A percentile compares a stretch with the other conserved stretches of the same genome.
These are phyloP conservation scores for Xestobium rufovillosum DNA, from an alignment of 2,888 invertebrate species.

Conservation along the genomic window DNA sequence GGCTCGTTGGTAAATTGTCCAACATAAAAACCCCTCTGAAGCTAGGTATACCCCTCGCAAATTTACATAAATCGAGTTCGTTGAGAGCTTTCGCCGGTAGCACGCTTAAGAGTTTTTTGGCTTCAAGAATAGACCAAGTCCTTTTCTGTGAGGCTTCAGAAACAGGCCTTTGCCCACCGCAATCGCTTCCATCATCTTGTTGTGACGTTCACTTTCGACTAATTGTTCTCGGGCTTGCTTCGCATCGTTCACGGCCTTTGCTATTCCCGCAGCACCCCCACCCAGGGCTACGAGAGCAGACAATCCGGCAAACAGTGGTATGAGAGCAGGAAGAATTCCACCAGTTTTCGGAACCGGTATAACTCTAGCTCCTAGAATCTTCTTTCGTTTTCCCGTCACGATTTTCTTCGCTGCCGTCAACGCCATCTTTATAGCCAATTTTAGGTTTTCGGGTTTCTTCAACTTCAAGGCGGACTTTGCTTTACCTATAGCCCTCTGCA, in stretches of 20 bases:
- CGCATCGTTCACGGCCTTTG: conserved; percentile 33
- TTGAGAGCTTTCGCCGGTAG: conserved; percentile 29
- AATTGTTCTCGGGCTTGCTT: conserved; percentile 31
- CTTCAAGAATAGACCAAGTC: conserved; percentile 21
- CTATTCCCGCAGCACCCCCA: conserved; percentile 35
- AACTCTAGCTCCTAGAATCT: conserved; percentile 24
- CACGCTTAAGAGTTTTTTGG: conserved; percentile 18
- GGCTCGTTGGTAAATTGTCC: conserved; percentile 33
- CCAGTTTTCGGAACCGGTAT: conserved; percentile 33
- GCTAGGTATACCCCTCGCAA: conserved; percentile 26
- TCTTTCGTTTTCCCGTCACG: conserved; percentile 10
- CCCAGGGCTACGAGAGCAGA: conserved; percentile 33
- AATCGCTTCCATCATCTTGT: conserved; percentile 36
- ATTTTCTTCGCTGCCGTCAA: conserved; percentile 14
- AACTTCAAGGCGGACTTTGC: conserved; percentile 8
- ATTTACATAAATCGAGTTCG: conserved; percentile 29
- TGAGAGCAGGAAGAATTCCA: conserved; percentile 30
- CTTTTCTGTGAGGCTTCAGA: conserved; percentile 28
- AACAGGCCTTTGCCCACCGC: conserved; percentile 32
- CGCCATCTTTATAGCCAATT: conserved; percentile 20
- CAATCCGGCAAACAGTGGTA: conserved; percentile 35
- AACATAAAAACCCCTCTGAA: conserved; percentile 36
- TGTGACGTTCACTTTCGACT: conserved; percentile 33
- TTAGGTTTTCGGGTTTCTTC: conserved; percentile 11
- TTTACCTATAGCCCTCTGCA: conserved; percentile 6